Evolutionary conservation across 1,140 invertebrate species (phyloP), one percentile per base, ranked within the genome.

Genomic region (Coenobita brevimanus): DNA sequence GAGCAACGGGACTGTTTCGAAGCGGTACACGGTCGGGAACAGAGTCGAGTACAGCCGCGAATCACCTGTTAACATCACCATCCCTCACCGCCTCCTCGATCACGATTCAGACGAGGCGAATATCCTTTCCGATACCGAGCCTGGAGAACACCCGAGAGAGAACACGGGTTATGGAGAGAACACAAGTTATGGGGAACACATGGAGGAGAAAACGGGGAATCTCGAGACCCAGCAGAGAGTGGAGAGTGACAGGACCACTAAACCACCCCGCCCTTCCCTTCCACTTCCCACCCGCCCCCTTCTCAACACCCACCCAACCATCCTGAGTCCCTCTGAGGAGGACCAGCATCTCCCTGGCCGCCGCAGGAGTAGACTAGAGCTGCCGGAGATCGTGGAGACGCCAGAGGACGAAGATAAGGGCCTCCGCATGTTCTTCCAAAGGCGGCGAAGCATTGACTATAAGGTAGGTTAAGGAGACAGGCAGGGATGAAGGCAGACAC

Each of bases 371-470:
- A 80, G 73, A 33, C 67, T 67, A 17, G 54, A 69, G 64, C 85
- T 87, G 36, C 85, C 85, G 27, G 85, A 87, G 43, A 87, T 87
- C 41, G 21, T 87, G 62, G 85, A 87, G 46, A 87, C 85, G 13
- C 85, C 85, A 3, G 85, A 87, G n/a, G 85, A 87, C 8, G 85
- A 87, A n/a, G 82, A 85, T 62, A 69, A 57, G 36, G 85, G 85
- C 62, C 64, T 87, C 41, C 76, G 75, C 41, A 64, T 87, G 76
- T 87, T 87, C 54, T 43, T 80, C 0, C 85, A 81, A 62, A 60
- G 85, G 41, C 60, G 85, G 24, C 67, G 38, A 46, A 87, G 85
- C 50, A 57, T 87, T 62, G 75, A 87, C 50, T 80, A 43, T 21
- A 80, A 80, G 85, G 85, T 87, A 80, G 21, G 76, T 8, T 8